Conservation (phyloP, 2,113 vertebrate species). For the Hippocampus abdominalis region DNA sequence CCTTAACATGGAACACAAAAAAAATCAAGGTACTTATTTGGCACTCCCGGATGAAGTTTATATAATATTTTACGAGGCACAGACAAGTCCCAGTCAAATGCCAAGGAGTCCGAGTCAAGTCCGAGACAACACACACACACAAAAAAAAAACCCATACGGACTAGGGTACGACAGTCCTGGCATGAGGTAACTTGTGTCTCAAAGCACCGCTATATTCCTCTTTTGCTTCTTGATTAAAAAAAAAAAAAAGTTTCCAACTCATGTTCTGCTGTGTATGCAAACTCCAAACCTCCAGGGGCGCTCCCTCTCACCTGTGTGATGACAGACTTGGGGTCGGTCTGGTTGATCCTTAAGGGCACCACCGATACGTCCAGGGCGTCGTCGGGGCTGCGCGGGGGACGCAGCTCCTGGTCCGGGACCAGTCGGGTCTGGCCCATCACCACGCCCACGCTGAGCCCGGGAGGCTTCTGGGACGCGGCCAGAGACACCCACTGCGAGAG, state of each 20-base stretch:
- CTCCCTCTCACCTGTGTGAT: constrained; percentile 60
- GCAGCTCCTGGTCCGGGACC: constrained; percentile 81
- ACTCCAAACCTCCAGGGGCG: not conserved
- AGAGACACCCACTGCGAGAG: constrained; percentile 76
- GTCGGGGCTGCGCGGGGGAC: constrained; percentile 78
- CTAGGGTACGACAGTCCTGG: not conserved
- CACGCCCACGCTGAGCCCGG: constrained; percentile 87
- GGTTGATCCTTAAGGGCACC: constrained; percentile 85
- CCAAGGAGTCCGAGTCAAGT: too few relatives aligned
- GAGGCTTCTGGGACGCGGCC: constrained; percentile 80
- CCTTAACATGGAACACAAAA: not conserved
- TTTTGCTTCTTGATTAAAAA: not conserved
- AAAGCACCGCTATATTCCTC: not conserved
- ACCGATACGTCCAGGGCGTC: constrained; percentile 81
- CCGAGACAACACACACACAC: too few relatives aligned
- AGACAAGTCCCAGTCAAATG: too few relatives aligned
- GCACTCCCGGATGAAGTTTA: too few relatives aligned
- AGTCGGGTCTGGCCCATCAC: constrained; percentile 85
- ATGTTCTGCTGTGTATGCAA: not conserved
- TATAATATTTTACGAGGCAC: too few relatives aligned
- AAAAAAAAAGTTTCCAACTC: not conserved
- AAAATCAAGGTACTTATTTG: not conserved
- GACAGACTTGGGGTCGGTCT: constrained; percentile 87
- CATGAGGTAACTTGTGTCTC: not conserved
- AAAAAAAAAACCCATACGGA: too few relatives aligned